Evolutionary conservation across 2,888 invertebrate species (phyloP).

Genomic region (Suillia variegata): DNA sequence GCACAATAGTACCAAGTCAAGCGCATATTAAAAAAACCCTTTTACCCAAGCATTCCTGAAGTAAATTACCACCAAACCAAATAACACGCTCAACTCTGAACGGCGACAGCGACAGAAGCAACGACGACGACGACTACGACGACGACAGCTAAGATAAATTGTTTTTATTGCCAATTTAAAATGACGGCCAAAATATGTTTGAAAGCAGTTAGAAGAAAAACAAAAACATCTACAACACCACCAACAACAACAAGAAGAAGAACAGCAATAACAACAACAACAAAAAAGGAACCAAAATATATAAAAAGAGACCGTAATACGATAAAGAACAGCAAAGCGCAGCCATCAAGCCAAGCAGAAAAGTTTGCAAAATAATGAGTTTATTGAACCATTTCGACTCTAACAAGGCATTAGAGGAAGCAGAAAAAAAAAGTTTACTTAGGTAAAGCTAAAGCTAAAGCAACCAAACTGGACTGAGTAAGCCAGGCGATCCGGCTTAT

Average conservation of each 20-base stretch:
- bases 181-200: conserved; percentile 4
- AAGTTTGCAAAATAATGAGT: conserved; percentile 36
- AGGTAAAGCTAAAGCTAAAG: too few relatives aligned
- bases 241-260: not conserved
- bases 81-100: too few relatives aligned
- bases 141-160: conserved; percentile 1
- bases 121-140: too few relatives aligned
- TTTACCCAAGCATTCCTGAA: too few relatives aligned
- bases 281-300: not conserved
- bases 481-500: too few relatives aligned
- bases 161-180: conserved; percentile 9
- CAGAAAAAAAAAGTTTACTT: not conserved
- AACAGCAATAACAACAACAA: not conserved
- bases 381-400: conserved; percentile 45
- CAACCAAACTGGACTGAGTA: too few relatives aligned
- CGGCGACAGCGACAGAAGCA: too few relatives aligned
- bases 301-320: not conserved
- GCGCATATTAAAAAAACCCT: too few relatives aligned
- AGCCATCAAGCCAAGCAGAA: not conserved
- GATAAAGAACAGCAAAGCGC: not conserved
- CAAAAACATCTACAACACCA: not conserved
- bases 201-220: not conserved
- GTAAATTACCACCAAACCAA: too few relatives aligned
- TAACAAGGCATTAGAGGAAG: conserved; percentile 1
- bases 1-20: too few relatives aligned